These are phyloP conservation scores for Ostrea denselamellosa DNA, from an alignment of 1,140 invertebrate species.

Conservation along the genomic window DNA sequence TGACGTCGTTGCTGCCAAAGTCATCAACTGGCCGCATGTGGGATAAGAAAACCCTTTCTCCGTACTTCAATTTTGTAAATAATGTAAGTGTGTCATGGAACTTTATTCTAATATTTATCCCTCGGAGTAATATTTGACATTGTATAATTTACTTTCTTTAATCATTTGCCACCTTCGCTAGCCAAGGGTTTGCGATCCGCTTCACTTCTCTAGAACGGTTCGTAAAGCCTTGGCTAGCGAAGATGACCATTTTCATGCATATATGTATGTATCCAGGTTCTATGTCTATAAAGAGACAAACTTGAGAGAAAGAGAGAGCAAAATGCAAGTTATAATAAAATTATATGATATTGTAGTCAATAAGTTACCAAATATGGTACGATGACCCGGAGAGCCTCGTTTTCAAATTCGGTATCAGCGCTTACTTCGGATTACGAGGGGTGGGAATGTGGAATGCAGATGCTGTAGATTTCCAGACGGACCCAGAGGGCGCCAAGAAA, in stretches of 20 bases:
- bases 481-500: conserved; percentile 56
- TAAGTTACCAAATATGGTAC: conserved; percentile 75
- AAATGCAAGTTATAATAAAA: too few species aligned
- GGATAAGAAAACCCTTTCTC: conserved; percentile 72
- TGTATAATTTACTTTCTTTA: too few species aligned
- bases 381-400: conserved; percentile 74
- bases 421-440: conserved; percentile 70
- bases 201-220: too few species aligned
- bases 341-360: conserved; percentile 37
- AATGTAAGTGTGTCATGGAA: conserved; percentile 15
- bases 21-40: conserved; percentile 71
- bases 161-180: too few species aligned
- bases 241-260: too few species aligned
- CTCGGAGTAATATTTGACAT: too few species aligned
- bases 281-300: too few species aligned
- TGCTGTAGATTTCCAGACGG: conserved; percentile 68
- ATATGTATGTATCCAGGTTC: too few species aligned
- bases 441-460: conserved; percentile 80
- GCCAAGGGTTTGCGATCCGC: too few species aligned
- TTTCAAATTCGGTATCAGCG: conserved; percentile 72
- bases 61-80: conserved; percentile 77
- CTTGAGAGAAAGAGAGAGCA: too few species aligned
- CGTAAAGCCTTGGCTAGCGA: too few species aligned
- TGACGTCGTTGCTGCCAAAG: conserved; percentile 55
- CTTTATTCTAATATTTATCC: background rate